Percentiles rank a stretch among this genome's conserved stretches.
phyloP scores from a whole-genome alignment of 1,140 invertebrate species.

The Harpegnathos saltator region DNA sequence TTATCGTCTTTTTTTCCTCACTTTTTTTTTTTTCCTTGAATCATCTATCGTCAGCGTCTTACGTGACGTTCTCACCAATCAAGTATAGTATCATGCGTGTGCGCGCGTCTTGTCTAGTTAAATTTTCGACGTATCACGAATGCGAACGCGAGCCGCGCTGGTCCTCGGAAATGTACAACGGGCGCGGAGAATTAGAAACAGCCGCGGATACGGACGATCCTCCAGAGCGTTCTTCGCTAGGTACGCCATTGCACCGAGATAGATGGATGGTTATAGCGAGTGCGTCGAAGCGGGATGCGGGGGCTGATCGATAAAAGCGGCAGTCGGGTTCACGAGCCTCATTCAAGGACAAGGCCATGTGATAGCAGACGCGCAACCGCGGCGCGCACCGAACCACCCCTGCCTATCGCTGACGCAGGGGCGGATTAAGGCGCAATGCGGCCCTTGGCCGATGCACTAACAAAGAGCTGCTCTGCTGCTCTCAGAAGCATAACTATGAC shows the following conservation, averaged over 20 bases:
- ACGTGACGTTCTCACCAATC: too few species aligned
- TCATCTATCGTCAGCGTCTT: background rate
- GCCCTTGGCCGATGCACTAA: constrained; percentile 21
- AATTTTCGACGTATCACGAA: background rate
- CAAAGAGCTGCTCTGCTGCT: constrained; percentile 42
- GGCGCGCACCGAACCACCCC: constrained; percentile 81
- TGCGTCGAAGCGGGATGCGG: constrained; percentile 84
- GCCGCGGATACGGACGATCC: background rate
- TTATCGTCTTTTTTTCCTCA: constrained; percentile 26
- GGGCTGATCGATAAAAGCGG: constrained; percentile 86
- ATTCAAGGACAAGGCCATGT: constrained; percentile 87
- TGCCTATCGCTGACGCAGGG: constrained; percentile 74
- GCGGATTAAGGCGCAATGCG: constrained; percentile 27
- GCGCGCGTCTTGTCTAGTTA: background rate
- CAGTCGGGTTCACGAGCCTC: constrained; percentile 85
- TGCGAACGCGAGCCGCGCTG: background rate
- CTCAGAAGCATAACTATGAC: constrained; percentile 66
- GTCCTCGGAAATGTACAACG: constrained; percentile 4
- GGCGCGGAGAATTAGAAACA: background rate
- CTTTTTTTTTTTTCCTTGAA: background rate
- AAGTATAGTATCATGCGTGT: too few species aligned
- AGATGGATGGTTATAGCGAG: constrained; percentile 82
- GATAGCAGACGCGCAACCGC: constrained; percentile 85
- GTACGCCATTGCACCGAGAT: constrained; percentile 83
- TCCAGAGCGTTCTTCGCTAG: constrained; percentile 68